Base-by-base conservation (phyloP, 92 coral and sea anemone species). In the Porites evermanni region DNA sequence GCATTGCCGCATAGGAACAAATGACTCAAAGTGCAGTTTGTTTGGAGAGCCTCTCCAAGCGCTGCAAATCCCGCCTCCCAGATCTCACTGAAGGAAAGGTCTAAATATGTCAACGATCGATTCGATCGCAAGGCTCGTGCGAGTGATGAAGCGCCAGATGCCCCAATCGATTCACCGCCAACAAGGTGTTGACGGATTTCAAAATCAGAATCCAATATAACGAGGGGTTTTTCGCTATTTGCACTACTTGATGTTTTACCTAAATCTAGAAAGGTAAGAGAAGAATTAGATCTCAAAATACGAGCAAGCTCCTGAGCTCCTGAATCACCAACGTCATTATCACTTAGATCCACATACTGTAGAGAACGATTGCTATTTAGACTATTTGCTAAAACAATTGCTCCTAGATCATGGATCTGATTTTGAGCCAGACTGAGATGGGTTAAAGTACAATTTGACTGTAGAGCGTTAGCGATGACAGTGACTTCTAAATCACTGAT, bases 61-160 rank as follows among this genome's bases (percentile, higher is more conserved):
- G 74, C 72, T 19, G 63, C 63, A 38, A 61, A 44, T 23, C 74
- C 74, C 14, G 59, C 21, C n/a, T 65, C 38, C 8, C 70, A n/a
- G 50, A 64, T 50, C 10, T 3, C 8, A 18, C 64, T 50, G 16
- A 6, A 69, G 8, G 6, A 2, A 19, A 61, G 60, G 8, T 20
- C 67, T 32, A 75, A 23, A 19, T 66, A 65, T 1, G 13, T 65
- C 19, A 79, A 56, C 5, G 84, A 2, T 18, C 12, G 6, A 26
- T 79, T 79, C 18, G n/a, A 13, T 69, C 21, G 70, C 12, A 79
- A 54, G 47, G 70, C 84, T 54, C 44, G 21, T 53, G 79, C 79
- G 8, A 75, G 64, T 53, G 79, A 64, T 53, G 8, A 53, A 19
- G 64, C 50, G 3, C 79, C 79, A 21, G 3, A 58, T 2, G 26